phyloP scores from a whole-genome alignment of 1,140 invertebrate species.

The Andrena cerasifolii region DNA sequence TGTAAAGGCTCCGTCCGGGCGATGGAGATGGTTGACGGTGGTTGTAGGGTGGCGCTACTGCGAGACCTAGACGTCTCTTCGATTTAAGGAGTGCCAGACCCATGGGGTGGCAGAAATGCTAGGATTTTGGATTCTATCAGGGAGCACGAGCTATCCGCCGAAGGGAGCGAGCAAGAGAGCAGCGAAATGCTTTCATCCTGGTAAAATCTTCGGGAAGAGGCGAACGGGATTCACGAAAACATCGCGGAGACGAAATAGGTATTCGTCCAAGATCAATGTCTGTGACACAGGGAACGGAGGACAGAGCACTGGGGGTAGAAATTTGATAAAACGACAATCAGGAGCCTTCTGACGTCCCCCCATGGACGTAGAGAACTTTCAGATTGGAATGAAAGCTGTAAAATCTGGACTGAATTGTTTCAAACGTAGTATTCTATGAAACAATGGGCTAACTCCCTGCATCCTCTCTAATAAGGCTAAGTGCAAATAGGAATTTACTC shows the following conservation, averaged over 20 bases:
- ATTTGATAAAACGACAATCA: not conserved
- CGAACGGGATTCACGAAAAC: conserved; percentile 36
- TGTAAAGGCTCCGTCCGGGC: conserved; percentile 75
- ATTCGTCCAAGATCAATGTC: conserved; percentile 36
- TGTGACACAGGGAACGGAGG: not conserved
- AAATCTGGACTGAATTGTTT: not conserved
- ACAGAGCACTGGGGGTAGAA: not conserved
- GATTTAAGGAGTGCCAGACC: conserved; percentile 71
- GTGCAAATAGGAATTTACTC: conserved; percentile 30
- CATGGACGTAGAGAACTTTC: not conserved
- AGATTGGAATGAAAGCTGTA: not conserved
- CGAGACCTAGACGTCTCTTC: conserved; percentile 68
- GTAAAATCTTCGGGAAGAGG: conserved; percentile 32
- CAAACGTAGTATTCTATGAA: not conserved
- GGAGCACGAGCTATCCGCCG: conserved; percentile 1
- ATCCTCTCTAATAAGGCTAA: not conserved
- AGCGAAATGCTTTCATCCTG: conserved; percentile 56
- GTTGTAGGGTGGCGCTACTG: conserved; percentile 43
- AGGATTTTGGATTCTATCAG: conserved; percentile 68
- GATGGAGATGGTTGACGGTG: conserved; percentile 50
- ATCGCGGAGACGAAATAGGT: conserved; percentile 36
- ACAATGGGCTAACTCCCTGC: not conserved
- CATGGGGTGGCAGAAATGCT: conserved; percentile 44
- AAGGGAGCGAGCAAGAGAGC: not conserved
- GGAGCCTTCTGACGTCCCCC: not conserved